Conservation (phyloP, 2,797 vertebrate genomes). For the Ceyx erithaca region DNA sequence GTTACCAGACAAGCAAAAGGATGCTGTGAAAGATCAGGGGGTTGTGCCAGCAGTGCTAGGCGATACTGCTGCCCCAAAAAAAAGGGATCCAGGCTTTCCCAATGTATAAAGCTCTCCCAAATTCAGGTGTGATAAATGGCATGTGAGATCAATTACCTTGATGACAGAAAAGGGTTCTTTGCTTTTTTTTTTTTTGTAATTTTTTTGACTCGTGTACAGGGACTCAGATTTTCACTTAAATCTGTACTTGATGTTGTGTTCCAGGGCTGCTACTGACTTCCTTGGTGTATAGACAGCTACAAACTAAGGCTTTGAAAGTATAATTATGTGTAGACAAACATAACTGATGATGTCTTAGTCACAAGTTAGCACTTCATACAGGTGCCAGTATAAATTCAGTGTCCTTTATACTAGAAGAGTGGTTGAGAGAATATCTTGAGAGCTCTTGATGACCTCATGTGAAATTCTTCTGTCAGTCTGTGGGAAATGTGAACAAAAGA, state of each 20-base stretch:
- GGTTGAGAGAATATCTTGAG: background rate
- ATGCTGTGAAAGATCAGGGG: too few relatives aligned
- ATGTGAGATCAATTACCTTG: background rate
- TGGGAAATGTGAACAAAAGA: background rate
- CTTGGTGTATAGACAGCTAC: background rate
- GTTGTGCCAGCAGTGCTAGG: too few relatives aligned
- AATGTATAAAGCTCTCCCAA: too few relatives aligned
- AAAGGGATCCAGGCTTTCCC: too few relatives aligned
- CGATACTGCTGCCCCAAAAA: too few relatives aligned
- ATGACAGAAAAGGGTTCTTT: background rate
- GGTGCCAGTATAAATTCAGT: background rate
- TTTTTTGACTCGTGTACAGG: background rate
- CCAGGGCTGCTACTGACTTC: background rate
- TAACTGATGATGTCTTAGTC: background rate
- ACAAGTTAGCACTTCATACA: background rate
- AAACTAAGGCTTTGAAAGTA: background rate
- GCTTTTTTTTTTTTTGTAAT: background rate
- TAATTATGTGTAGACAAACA: background rate
- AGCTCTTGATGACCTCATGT: background rate
- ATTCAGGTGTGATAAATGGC: too few relatives aligned
- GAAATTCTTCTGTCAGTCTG: background rate
- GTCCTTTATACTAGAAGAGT: background rate
- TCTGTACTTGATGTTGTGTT: background rate
- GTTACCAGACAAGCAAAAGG: too few relatives aligned
- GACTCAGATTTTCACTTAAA: background rate